phyloP scores from a whole-genome alignment of 2,113 vertebrate genomes.

The Sialia sialis region DNA sequence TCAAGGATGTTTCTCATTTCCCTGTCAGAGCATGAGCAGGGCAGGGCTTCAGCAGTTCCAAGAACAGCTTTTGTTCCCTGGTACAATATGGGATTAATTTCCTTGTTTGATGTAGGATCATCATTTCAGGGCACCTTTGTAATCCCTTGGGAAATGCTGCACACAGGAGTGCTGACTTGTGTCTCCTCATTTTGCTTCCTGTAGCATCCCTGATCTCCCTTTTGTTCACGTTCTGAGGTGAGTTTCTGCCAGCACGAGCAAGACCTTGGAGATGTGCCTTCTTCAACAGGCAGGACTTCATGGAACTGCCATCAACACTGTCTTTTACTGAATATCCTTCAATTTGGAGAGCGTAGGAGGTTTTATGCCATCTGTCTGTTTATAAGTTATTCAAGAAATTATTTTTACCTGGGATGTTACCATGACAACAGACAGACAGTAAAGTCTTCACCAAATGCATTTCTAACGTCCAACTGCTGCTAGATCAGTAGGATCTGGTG shows the following conservation, averaged over 20 bases:
- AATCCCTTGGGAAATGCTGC: not conserved
- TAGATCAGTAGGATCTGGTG: not conserved
- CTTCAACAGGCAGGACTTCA: not conserved
- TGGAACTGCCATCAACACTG: not conserved
- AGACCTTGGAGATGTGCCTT: not conserved
- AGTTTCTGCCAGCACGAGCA: not conserved
- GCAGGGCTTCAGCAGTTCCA: not conserved
- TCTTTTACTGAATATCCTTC: not conserved
- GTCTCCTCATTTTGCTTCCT: not conserved
- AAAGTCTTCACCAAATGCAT: constrained; percentile 12
- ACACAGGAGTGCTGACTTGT: not conserved
- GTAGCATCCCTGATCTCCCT: not conserved
- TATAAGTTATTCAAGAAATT: constrained; percentile 32
- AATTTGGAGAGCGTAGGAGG: not conserved
- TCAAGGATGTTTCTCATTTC: not conserved
- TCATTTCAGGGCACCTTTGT: not conserved
- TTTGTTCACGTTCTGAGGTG: not conserved
- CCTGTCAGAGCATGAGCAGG: not conserved
- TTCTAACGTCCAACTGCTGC: constrained; percentile 35
- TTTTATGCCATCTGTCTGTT: constrained; percentile 53
- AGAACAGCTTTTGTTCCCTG: not conserved
- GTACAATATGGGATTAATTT: not conserved
- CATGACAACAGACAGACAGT: constrained; percentile 55
- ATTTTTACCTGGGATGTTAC: constrained; percentile 63
- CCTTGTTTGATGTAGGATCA: not conserved